Evolutionary conservation across 1,140 invertebrate species (phyloP).

Genomic region (Anthonomus grandis): DNA sequence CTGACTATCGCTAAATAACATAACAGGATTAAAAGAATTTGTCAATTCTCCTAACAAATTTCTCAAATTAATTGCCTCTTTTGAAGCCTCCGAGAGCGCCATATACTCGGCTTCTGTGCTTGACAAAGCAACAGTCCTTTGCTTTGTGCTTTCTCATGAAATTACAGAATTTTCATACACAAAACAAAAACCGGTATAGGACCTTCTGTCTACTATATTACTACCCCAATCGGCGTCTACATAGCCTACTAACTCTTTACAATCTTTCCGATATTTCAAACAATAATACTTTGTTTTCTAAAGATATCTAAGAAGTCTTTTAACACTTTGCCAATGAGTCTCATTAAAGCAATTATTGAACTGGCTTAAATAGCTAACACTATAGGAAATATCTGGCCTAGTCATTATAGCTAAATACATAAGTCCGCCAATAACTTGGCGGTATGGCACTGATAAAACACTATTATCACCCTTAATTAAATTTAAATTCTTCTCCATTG

Average conservation of each 20-base stretch:
- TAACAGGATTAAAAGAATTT: neutral
- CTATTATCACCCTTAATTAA: constrained; percentile 1
- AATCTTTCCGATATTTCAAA: constrained; percentile 17
- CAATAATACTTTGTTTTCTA: constrained; percentile 40
- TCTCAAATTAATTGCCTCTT: constrained; percentile 14
- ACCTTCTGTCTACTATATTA: constrained; percentile 32
- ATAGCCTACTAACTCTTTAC: constrained; percentile 35
- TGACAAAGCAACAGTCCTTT: constrained; percentile 40
- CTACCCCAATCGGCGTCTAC: constrained; percentile 29
- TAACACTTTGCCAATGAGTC: constrained; percentile 45
- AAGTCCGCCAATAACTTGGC: constrained; percentile 46
- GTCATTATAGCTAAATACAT: constrained; percentile 49
- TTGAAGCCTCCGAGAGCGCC: constrained; percentile 33
- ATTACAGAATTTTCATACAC: constrained; percentile 30
- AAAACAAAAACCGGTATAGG: constrained; percentile 41
- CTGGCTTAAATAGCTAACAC: constrained; percentile 46
- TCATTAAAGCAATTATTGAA: constrained; percentile 40
- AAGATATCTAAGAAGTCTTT: constrained; percentile 49
- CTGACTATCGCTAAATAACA: too few species aligned
- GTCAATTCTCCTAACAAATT: constrained; percentile 10
- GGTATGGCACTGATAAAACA: constrained; percentile 34
- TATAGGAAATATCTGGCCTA: constrained; percentile 51
- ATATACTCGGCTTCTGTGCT: constrained; percentile 46
- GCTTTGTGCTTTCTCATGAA: constrained; percentile 40
- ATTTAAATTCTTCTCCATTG: constrained; percentile 31